Percentiles rank a stretch among this genome's conserved stretches.
phyloP scores from a whole-genome alignment of 2,888 invertebrate species.

The Pseudococcus viburni region DNA sequence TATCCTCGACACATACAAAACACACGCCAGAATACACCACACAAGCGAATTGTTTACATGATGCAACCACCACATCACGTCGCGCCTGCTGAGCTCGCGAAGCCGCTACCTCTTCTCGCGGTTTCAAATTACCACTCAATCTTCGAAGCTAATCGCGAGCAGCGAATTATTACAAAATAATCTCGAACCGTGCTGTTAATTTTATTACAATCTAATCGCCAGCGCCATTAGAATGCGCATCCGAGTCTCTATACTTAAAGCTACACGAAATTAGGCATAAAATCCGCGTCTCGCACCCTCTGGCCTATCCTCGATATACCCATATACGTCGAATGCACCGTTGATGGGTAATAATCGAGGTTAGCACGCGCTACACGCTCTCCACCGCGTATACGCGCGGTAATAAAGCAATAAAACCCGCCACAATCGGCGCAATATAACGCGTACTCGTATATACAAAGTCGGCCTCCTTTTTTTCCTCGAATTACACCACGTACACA shows the following conservation, averaged over 20 bases:
- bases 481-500: constrained; percentile 3
- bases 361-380: constrained; percentile 34
- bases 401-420: constrained; percentile 37
- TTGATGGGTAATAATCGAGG: constrained; percentile 26
- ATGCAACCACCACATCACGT: not conserved
- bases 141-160: not conserved
- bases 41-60: not conserved
- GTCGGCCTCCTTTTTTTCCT: constrained; percentile 37
- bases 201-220: constrained; percentile 27
- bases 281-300: not conserved
- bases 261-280: not conserved
- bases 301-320: not conserved
- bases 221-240: not conserved
- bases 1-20: too few species aligned
- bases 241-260: not conserved
- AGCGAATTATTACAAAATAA: constrained; percentile 13
- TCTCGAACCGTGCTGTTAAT: not conserved
- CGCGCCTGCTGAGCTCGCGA: not conserved
- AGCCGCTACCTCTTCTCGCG: not conserved
- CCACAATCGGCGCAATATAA: constrained; percentile 33
- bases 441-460: not conserved
- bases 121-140: not conserved
- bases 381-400: not conserved
- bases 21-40: too few species aligned
- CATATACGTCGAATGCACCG: not conserved